Evolutionary conservation across 2,113 vertebrate genomes (phyloP), one percentile per base, ranked within the genome.

Genomic region (Natator depressus): DNA sequence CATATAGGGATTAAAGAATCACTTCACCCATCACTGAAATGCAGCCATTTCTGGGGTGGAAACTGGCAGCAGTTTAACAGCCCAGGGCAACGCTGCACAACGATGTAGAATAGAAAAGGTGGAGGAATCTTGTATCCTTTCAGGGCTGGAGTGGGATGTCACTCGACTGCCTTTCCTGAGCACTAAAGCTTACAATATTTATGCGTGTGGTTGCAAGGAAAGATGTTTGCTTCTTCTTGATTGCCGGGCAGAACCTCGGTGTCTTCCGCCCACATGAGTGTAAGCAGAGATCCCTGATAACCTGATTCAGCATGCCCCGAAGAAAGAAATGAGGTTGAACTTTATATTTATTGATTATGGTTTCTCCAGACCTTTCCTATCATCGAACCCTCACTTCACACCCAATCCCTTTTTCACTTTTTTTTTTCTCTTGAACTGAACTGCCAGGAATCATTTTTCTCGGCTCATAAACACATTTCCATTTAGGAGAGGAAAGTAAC

Each of bases 271-370:
- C 49, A 7, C 38, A 8, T 10, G 10, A 57, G 20, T 57, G 59
- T 27, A 50, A 46, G 78, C 22, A 49, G 24, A 13, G 47, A 51
- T 65, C 54, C 93, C 86, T 1, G 29, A 93, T 47, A 96, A 83
- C 57, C 79, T 83, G 87, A 91, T 42, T 91, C 88, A 87, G 14
- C 5, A 12, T 14, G 47, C n/a, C 69, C 78, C 47, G 8, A 14
- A 69, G 25, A 94, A 91, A 94, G 92, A 94, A 93, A 90, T 81
- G 89, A 94, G 49, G 50, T 62, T 96, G 95, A 95, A 97, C 94
- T 87, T 97, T 57, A 62, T 89, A 91, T 95, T 97, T 97, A 94
- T 82, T 59, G 89, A 95, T 97, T 88, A 57, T 2, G 3, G 65
- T 59, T 96, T 80, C 93, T 95, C 82, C 80, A 96, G 93, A 92